Base-by-base conservation (phyloP, 2,113 vertebrate species). In the Ictalurus furcatus region DNA sequence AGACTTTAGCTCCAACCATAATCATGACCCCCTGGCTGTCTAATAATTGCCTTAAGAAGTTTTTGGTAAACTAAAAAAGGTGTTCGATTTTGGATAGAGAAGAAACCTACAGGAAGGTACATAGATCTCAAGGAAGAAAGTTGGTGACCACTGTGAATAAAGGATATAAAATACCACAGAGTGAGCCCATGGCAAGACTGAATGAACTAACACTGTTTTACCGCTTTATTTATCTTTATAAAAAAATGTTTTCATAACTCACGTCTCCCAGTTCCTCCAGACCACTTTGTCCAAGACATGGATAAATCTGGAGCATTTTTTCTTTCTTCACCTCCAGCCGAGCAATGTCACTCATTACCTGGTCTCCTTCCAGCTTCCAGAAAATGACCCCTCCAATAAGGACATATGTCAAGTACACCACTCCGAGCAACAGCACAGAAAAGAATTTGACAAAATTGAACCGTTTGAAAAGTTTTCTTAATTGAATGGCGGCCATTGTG, bases 331-430 rank as follows among this genome's bases (percentile, higher is more conserved):
- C 19, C 65, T 95, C 89, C 30, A 97, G 90, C 0, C 0, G 9
- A 0, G 34, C 30, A 9, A 95, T 90, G 8, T 93, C 87, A 88
- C 88, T 90, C 37, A 61, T 0, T 23, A 95, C 95, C 0, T 90
- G 90, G 0, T 94, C 92, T 12, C 96, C 95, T 92, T 98, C 97
- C 91, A 98, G 91, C 54, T 94, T 94, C 95, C 95, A 97, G 90
- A 98, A 97, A 63, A 97, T 87, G 4, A 95, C 79, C 13, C 96
- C 96, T 1, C 97, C 97, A 69, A 97, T 93, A 48, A 96, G 93
- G 91, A 99, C 93, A 40, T 97, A 97, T 44, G 79, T 67, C 89
- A 97, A 1, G 79, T 98, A 98, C 7, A 91, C 9, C 1, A 91
- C 0, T 2, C 97, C 94, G 37, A 98, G 93, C 54, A 95, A 1